Percentiles rank a stretch among this genome's conserved stretches.
Conservation (phyloP, 2,888 invertebrate genomes). For the Lordiphosa andalusiaca region DNA sequence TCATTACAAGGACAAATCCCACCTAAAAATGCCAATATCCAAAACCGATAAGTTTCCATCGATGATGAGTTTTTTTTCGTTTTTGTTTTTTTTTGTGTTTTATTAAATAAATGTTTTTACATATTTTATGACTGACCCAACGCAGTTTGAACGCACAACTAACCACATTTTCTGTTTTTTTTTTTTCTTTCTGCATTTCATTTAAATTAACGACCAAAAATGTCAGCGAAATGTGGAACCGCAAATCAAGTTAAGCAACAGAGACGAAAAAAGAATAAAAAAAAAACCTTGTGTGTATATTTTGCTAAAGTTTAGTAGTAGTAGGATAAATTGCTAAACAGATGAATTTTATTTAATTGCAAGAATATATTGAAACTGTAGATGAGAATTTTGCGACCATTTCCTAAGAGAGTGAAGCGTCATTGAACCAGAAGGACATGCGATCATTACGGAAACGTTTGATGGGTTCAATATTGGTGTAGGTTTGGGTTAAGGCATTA, state of each 20-base stretch:
- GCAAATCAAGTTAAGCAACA: slow-evolving; percentile 51
- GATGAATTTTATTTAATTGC: not conserved
- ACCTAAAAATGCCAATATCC: no score
- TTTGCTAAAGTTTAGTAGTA: not conserved
- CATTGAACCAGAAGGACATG: slow-evolving; percentile 51
- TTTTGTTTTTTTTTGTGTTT: slow-evolving; percentile 6
- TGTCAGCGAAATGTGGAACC: slow-evolving; percentile 54
- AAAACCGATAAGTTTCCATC: no score
- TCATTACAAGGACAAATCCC: no score
- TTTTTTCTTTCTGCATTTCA: slow-evolving; percentile 36
- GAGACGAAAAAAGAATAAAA: not conserved
- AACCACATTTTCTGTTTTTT: slow-evolving; percentile 54
- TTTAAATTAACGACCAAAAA: slow-evolving; percentile 62
- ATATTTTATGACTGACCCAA: slow-evolving; percentile 53
- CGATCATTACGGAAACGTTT: slow-evolving; percentile 41
- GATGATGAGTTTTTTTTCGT: no score
- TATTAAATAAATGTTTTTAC: slow-evolving; percentile 43
- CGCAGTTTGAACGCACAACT: slow-evolving; percentile 25
- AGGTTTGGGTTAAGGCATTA: slow-evolving; percentile 25
- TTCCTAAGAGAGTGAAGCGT: slow-evolving; percentile 52
- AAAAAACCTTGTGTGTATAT: not conserved
- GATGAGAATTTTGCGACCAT: not conserved
- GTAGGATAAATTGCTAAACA: not conserved
- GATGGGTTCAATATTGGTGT: slow-evolving; percentile 28
- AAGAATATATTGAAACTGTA: not conserved